Evolutionary conservation across 2,797 vertebrate genomes (phyloP).

Genomic region (Smutsia gigantea): DNA sequence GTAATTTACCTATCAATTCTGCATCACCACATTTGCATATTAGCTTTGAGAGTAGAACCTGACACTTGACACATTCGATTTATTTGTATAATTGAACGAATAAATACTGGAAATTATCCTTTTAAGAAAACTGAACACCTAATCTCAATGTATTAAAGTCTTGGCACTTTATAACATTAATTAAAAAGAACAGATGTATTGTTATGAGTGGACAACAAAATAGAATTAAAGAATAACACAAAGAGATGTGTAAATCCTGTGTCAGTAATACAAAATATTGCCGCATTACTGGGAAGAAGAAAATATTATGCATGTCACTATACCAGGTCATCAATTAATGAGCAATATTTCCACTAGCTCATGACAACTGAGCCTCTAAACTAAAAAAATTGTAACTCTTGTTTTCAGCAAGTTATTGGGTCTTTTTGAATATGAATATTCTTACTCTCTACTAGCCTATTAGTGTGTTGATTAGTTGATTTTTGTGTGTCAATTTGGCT

Average conservation of each 20-base stretch:
- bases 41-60: neutral
- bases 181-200: neutral
- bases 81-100: neutral
- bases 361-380: neutral
- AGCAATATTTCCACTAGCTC: neutral
- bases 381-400: neutral
- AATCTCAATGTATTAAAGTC: neutral
- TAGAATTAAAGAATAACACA: neutral
- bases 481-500: neutral
- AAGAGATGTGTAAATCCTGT: neutral
- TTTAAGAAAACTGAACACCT: neutral
- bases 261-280: neutral
- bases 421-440: neutral
- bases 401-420: neutral
- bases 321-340: neutral
- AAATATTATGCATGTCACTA: neutral
- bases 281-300: neutral
- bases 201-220: neutral
- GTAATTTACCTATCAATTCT: neutral
- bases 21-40: neutral
- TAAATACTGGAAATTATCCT: neutral
- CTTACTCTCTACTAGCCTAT: accelerated
- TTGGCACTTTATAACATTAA: neutral
- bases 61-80: neutral
- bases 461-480: neutral